Evolutionary conservation across 92 coral and sea anemone genomes (phyloP), one percentile per base, ranked within the genome.

Genomic region (Phenganax marumi): DNA sequence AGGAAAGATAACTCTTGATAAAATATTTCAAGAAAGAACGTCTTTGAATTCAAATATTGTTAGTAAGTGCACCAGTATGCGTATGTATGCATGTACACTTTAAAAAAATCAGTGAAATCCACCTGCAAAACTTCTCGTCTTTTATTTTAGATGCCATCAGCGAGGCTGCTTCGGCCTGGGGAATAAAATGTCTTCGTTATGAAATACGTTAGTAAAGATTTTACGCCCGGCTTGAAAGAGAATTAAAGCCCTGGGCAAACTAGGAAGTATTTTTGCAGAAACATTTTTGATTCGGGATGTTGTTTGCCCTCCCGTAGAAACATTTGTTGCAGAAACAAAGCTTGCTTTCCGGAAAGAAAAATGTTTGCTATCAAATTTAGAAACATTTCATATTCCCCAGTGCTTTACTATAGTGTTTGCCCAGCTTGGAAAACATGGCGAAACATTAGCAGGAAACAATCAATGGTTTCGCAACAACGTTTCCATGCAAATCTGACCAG

Each of bases 141-240:
- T 33, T 33, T 33, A 33, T 53, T 68, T 12, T 77, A 95, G 98
- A 90, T 83, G 97, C 98, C 10, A 95, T 95, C 19, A 95, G 90
- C 61, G 89, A 90, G 68, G 98, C 98, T 6, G 97, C 98, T 8
- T 91, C 89, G 70, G 98, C 91, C 12, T 95, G 98, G 98, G 98
- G 98, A 12, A 95, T 95, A n/a, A 89, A 87, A 73, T 95, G 98
- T 65, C 76, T 92, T 72, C 89, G 98, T 84, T 95, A 95, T 86
- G 98, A 95, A 91, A 95, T 95, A 81, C 93, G 98, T 95, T 89
- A 92, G 97, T 88, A 24, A 8, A 49, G 56, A 43, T 13, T 24
- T 8, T 62, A 5, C 17, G 50, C n/a, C 23, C 66, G 24, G 17
- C 56, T 60, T 23, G 17, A 39, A 1, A 23, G 8, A 12, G 54